phyloP scores from a whole-genome alignment of 2,113 vertebrate species.

The Myotis lucifugus region DNA sequence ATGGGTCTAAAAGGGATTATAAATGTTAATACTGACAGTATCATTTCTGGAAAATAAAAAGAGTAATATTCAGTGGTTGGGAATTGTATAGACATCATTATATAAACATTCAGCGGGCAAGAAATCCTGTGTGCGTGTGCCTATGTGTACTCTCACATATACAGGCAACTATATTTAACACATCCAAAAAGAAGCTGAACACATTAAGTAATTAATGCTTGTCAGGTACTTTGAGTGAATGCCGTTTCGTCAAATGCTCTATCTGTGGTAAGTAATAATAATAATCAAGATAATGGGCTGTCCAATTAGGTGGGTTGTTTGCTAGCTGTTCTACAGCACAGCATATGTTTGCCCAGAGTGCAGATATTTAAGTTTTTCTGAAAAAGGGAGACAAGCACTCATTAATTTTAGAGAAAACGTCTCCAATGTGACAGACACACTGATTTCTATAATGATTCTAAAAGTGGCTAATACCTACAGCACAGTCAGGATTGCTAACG shows the following conservation, averaged over 20 bases:
- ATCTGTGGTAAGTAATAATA: conserved; percentile 59
- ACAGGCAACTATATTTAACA: conserved; percentile 64
- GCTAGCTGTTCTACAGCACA: conserved; percentile 66
- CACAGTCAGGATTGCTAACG: conserved; percentile 73
- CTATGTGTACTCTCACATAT: not conserved
- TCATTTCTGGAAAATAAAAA: conserved; percentile 11
- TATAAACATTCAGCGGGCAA: not conserved
- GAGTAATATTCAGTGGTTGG: not conserved
- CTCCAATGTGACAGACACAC: conserved; percentile 73
- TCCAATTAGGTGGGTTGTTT: conserved; percentile 76
- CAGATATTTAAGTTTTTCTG: conserved; percentile 73
- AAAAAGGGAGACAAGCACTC: conserved; percentile 67
- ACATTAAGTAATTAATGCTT: conserved; percentile 75
- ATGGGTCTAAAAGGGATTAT: not conserved
- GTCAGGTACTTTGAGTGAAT: conserved; percentile 69
- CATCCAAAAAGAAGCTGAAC: conserved; percentile 48
- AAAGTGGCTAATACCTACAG: conserved; percentile 68
- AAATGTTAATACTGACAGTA: not conserved
- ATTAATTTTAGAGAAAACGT: conserved; percentile 77
- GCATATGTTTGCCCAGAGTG: conserved; percentile 65
- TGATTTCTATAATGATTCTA: conserved; percentile 80
- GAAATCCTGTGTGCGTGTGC: not conserved
- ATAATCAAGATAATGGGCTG: conserved; percentile 72
- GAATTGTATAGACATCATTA: not conserved
- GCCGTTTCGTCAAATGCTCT: not conserved